A percentile compares a stretch with the other conserved stretches of the same genome.
These are phyloP conservation scores for Aphidius ervi DNA, from an alignment of 1,140 invertebrate genomes.

Conservation along the genomic window DNA sequence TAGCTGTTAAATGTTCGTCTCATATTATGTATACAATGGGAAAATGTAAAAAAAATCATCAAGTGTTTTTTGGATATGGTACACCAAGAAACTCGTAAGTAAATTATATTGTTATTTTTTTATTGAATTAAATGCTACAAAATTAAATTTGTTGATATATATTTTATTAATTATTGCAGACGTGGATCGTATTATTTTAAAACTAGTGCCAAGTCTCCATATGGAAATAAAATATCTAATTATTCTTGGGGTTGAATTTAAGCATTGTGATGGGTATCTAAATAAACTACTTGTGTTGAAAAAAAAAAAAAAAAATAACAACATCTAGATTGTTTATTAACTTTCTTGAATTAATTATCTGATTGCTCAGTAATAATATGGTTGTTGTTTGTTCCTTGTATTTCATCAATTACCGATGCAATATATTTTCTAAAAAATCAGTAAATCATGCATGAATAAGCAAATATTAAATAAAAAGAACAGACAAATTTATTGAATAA, in stretches of 20 bases:
- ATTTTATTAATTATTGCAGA: conserved; percentile 16
- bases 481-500: conserved; percentile 2
- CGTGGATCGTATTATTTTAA: conserved; percentile 22
- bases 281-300: too few relatives aligned
- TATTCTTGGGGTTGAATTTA: too few relatives aligned
- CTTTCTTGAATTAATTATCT: too few relatives aligned
- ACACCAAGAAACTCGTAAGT: conserved; percentile 25
- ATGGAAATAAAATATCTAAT: conserved; percentile 2
- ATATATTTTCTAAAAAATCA: too few relatives aligned
- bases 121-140: neutral
- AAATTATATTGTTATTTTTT: conserved; percentile 1
- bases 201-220: conserved; percentile 24
- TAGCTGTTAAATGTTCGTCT: conserved; percentile 39
- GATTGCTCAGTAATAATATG: too few relatives aligned
- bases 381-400: too few relatives aligned
- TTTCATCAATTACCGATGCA: too few relatives aligned
- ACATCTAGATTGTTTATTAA: too few relatives aligned
- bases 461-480: neutral
- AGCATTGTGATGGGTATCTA: too few relatives aligned
- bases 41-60: conserved; percentile 18
- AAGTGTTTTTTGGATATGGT: conserved; percentile 26
- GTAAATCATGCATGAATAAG: too few relatives aligned
- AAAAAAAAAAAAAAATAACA: too few relatives aligned
- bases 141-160: neutral
- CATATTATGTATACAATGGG: conserved; percentile 14